phyloP scores from a whole-genome alignment of 2,888 invertebrate species.

The Globia sparganii region DNA sequence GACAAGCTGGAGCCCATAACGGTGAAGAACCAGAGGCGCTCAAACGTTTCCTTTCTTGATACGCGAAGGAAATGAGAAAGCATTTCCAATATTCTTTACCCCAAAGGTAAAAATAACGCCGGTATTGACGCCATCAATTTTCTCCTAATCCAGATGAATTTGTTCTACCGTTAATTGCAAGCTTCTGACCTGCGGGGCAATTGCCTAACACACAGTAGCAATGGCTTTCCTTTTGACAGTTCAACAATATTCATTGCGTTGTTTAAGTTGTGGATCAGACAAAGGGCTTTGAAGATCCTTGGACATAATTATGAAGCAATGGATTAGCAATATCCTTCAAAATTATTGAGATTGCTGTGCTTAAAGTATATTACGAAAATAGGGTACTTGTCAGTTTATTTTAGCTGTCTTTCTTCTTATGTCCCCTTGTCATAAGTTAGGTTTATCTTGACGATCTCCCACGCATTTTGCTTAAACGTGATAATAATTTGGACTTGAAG shows the following conservation, averaged over 20 bases:
- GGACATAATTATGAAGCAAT: no score
- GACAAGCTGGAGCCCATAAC: slow-evolving; percentile 72
- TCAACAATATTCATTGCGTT: no score
- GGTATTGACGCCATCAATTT: not conserved
- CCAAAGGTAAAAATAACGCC: not conserved
- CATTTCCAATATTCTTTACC: not conserved
- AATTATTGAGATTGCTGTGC: no score
- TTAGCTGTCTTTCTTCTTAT: not conserved
- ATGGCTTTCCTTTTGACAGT: no score
- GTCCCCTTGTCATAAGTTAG: not conserved
- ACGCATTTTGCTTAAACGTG: not conserved
- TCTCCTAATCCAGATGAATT: not conserved
- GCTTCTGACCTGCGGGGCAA: not conserved
- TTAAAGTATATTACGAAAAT: no score
- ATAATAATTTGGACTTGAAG: not conserved
- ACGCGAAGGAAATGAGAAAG: not conserved
- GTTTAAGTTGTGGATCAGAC: no score
- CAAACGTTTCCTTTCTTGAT: slow-evolving; percentile 21
- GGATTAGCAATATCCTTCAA: no score
- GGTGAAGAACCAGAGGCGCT: slow-evolving; percentile 60
- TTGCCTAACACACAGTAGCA: no score
- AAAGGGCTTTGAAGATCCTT: no score
- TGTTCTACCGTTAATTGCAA: not conserved
- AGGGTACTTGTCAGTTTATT: not conserved
- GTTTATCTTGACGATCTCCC: not conserved